Conservation (phyloP, 2,888 invertebrate genomes). For the Margaritifera margaritifera region DNA sequence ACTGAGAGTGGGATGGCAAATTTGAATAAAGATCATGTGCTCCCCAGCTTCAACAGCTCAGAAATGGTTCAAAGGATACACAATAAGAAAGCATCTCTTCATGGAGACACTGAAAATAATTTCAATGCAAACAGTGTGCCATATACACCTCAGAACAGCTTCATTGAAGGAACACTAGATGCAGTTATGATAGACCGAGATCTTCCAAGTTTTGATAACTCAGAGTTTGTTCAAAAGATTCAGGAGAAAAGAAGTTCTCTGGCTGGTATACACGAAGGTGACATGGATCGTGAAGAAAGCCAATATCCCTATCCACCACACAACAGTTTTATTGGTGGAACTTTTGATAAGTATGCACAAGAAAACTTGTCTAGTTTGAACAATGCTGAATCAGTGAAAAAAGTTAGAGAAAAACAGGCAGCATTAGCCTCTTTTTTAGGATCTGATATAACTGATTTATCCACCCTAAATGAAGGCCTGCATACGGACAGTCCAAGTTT, state of each 20-base stretch:
- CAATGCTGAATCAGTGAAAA: constrained; percentile 32
- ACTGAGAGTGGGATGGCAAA: constrained; percentile 36
- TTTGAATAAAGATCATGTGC: constrained; percentile 28
- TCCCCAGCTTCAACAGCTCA: constrained; percentile 73
- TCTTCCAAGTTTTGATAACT: constrained; percentile 71
- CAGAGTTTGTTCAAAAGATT: constrained; percentile 72
- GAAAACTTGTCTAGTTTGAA: constrained; percentile 31
- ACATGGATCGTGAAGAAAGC: background rate
- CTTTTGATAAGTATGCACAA: constrained; percentile 1
- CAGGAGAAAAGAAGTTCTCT: constrained; percentile 52
- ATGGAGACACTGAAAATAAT: background rate
- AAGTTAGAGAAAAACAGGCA: constrained; percentile 33
- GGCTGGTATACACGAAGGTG: background rate
- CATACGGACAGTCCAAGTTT: no score
- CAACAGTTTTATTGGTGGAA: background rate
- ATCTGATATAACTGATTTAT: no score
- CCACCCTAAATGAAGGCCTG: no score
- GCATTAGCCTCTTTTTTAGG: constrained; percentile 16
- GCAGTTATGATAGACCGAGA: constrained; percentile 16
- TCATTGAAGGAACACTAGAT: constrained; percentile 29
- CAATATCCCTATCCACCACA: background rate
- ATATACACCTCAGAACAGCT: constrained; percentile 59
- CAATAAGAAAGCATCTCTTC: constrained; percentile 69
- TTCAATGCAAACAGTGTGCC: constrained; percentile 28
- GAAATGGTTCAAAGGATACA: constrained; percentile 74